Base-by-base conservation (phyloP, 2,888 invertebrate genomes). In the Chamaedrilus cognettii region DNA sequence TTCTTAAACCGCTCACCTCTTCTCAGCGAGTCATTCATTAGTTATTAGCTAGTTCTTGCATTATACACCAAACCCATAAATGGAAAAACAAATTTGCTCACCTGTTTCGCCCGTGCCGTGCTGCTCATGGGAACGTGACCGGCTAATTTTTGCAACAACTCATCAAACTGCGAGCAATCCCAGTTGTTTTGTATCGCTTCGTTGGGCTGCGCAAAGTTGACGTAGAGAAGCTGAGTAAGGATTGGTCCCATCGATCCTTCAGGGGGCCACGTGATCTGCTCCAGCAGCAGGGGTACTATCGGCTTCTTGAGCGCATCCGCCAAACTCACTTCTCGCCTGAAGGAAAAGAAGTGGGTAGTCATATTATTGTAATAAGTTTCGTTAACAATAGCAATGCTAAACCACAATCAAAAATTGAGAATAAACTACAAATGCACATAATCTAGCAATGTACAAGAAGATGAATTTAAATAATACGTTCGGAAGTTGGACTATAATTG, bases 221-320 rank as follows among this genome's bases (percentile, higher is more conserved):
- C 76, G 69, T 76, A 81, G 1, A 78, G 67, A 5, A 81, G 70
- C 66, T 79, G 78, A 30, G 79, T 78, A 62, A 82, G 76, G 4
- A 79, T 75, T 78, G 79, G 78, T 64, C 79, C 76, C 81, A 82
- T 80, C 28, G 82, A 80, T 23, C 81, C 82, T 59, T 71, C 74
- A 15, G 80, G 82, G 32, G 82, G 82, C 81, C 81, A 82, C 23
- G 75, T 69, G 67, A 74, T 75, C 52, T 73, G 66, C 68, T 82
- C 82, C 64, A 82, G 64, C 61, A 80, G 64, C 34, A 82, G 63
- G 19, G 82, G 82, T 19, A 82, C 69, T 30, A 82, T 76, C 11
- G 80, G 80, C 63, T 79, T 81, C 72, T 79, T 77, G 11, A 80
- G 57, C 2, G 80, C 79, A 71, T 81, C 80, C 3, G 79, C 77